Evolutionary conservation across 1,140 invertebrate genomes (phyloP).

Genomic region (Drosophila rhopaloa): DNA sequence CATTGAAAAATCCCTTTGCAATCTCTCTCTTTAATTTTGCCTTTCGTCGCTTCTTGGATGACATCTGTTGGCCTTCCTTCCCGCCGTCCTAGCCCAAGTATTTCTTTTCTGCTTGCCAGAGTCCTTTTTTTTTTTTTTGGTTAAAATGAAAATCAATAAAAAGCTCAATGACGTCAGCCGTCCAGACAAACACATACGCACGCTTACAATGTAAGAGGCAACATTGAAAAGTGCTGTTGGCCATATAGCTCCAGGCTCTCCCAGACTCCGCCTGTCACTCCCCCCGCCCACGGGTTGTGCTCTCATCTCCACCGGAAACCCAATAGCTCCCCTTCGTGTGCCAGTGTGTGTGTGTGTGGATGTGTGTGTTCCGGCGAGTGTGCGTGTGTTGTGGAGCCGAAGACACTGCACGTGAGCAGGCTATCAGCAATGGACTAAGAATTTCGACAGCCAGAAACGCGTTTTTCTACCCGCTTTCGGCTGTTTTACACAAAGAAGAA

Average conservation of each 20-base stretch:
- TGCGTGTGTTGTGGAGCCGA: slow-evolving; percentile 29
- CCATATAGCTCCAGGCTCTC: slow-evolving; percentile 25
- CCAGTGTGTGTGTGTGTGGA: slow-evolving; percentile 2
- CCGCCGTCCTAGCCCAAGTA: slow-evolving; percentile 58
- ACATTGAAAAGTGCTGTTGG: slow-evolving; percentile 33
- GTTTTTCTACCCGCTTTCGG: slow-evolving; percentile 15
- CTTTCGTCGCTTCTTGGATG: slow-evolving; percentile 13
- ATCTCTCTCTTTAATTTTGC: slow-evolving; percentile 30
- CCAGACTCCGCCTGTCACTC: slow-evolving; percentile 31
- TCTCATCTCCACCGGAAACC: slow-evolving; percentile 36
- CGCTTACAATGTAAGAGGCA: slow-evolving; percentile 20
- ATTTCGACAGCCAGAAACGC: slow-evolving; percentile 29
- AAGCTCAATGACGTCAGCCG: slow-evolving; percentile 84
- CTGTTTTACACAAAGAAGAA: neutral
- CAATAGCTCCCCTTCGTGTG: slow-evolving; percentile 38
- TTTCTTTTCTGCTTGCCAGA: slow-evolving; percentile 9
- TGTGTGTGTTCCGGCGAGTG: slow-evolving; percentile 4
- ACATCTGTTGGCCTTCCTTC: slow-evolving; percentile 53
- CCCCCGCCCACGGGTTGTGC: slow-evolving; percentile 5
- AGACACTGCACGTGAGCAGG: slow-evolving; percentile 65
- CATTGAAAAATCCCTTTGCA: neutral
- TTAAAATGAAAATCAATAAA: slow-evolving; percentile 82
- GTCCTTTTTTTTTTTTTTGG: slow-evolving; percentile 29
- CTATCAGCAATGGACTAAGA: slow-evolving; percentile 43
- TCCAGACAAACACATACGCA: slow-evolving; percentile 32